These are phyloP conservation scores for Catocala nupta DNA, from an alignment of 2,888 invertebrate genomes.

Conservation along the genomic window DNA sequence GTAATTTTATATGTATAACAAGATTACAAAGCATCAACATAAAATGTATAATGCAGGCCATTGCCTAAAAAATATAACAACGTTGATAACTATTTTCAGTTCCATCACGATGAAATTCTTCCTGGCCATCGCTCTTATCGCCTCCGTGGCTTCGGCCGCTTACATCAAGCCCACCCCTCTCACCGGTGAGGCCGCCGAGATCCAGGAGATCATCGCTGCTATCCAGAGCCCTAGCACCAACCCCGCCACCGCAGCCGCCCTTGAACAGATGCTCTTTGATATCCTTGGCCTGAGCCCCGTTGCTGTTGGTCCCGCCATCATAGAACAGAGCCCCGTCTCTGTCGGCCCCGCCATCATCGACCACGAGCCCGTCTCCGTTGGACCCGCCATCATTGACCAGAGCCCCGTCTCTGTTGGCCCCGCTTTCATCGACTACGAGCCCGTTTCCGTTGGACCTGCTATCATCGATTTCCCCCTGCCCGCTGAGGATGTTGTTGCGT, in stretches of 20 bases:
- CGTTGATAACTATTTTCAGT: conserved; percentile 6
- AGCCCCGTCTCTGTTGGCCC: too few relatives aligned
- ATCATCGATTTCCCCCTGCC: conserved; percentile 38
- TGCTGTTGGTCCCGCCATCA: too few relatives aligned
- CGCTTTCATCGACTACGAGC: too few relatives aligned
- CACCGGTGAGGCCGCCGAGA: conserved; percentile 38
- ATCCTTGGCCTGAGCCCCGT: conserved; percentile 34
- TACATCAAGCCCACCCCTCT: conserved; percentile 22
- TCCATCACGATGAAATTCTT: conserved; percentile 31
- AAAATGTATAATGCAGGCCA: too few relatives aligned
- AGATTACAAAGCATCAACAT: too few relatives aligned
- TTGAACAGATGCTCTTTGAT: conserved; percentile 50
- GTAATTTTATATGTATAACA: too few relatives aligned
- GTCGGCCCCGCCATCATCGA: conserved; percentile 31
- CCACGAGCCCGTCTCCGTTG: conserved; percentile 41
- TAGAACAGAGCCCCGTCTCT: conserved; percentile 23
- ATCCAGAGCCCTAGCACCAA: conserved; percentile 48
- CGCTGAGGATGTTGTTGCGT: too few relatives aligned
- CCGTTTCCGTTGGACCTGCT: too few relatives aligned
- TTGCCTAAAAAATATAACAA: not conserved
- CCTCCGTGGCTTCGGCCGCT: conserved; percentile 35
- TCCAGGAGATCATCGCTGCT: conserved; percentile 49
- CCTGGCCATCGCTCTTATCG: conserved; percentile 32
- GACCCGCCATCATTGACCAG: too few relatives aligned
- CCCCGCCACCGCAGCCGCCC: conserved; percentile 44